Base-by-base conservation (phyloP, 2,113 vertebrate genomes). In the Neodon shergylaensis region DNA sequence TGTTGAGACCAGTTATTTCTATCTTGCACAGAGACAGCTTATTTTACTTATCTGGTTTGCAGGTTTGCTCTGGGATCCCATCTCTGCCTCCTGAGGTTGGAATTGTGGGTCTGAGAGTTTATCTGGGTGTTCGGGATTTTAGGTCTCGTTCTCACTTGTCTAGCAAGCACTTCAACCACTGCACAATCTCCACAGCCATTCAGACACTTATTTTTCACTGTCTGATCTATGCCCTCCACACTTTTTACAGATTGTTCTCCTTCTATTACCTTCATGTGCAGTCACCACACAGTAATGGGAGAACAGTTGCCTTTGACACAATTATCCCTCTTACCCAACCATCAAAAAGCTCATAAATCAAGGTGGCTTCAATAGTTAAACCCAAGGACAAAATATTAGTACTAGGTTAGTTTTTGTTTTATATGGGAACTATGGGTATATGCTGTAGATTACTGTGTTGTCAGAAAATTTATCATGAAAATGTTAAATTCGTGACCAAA, bases 361-460 rank as follows among this genome's bases (percentile, higher is more conserved):
- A n/a, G 33, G 42, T 63, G 36, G 39, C 36, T 90, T 78, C 85
- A 86, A 28, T 13, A 68, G 66, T 19, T 47, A 68, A 91, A 65
- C 61, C 44, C n/a, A 91, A 93, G 70, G 52, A 10, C 49, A 93
- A 92, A 95, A 4, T 16, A 61, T 77, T 65, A 70, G 54, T 52
- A 92, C 42, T 42, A 28, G 49, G 63, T 22, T 88, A 82, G n/a
- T 42, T 89, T 92, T 74, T 49, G 13, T 58, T 97, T 94, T 61
- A 63, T 21, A 12, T 42, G 92, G 39, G n/a, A 94, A 54, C 66
- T 68, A 85, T 21, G 33, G 3, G 74, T 70, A 54, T 39, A 81
- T 31, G 12, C 5, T 70, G 4, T n/a, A 76, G n/a, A 70, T 11
- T 39, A 74, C 13, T n/a, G 0, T 72, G 22, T 81, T 84, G 65